A percentile compares a stretch with the other conserved stretches of the same genome.
Evolutionary conservation across 2,113 vertebrate genomes (phyloP).

Genomic region (Ceyx cyanopectus): DNA sequence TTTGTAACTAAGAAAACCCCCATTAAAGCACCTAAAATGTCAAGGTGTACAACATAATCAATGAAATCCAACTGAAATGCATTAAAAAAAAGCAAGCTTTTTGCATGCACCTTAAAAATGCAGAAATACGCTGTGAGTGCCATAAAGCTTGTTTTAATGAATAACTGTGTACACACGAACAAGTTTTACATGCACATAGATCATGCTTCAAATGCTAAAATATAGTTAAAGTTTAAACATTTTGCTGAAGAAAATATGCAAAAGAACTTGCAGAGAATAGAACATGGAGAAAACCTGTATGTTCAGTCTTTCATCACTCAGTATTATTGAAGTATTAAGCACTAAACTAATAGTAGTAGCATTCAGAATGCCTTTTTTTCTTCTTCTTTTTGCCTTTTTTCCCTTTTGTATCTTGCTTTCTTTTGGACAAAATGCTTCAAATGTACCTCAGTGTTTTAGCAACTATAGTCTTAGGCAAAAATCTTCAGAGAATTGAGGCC

Average conservation of each 20-base stretch:
- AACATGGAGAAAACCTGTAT: constrained; percentile 30
- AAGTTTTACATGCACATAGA: constrained; percentile 35
- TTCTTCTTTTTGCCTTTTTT: fast-evolving
- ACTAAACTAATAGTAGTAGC: neutral
- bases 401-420: neutral
- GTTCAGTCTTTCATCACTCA: constrained; percentile 45
- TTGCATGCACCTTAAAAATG: constrained; percentile 28
- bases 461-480: neutral
- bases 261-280: constrained; percentile 32
- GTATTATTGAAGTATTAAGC: constrained; percentile 18
- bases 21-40: constrained; percentile 54
- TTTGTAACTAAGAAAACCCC: constrained; percentile 61
- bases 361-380: neutral
- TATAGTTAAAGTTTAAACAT: constrained; percentile 69
- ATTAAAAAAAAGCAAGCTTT: neutral
- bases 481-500: neutral
- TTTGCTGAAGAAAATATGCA: constrained; percentile 58
- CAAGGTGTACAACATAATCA: constrained; percentile 27
- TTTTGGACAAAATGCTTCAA: neutral
- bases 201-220: constrained; percentile 58
- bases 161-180: constrained; percentile 53
- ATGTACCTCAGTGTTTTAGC: neutral
- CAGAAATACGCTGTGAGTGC: constrained; percentile 24
- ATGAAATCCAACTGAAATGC: constrained; percentile 57
- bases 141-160: constrained; percentile 71